Evolutionary conservation across 1,140 invertebrate genomes (phyloP).

Genomic region (Tribolium madens): DNA sequence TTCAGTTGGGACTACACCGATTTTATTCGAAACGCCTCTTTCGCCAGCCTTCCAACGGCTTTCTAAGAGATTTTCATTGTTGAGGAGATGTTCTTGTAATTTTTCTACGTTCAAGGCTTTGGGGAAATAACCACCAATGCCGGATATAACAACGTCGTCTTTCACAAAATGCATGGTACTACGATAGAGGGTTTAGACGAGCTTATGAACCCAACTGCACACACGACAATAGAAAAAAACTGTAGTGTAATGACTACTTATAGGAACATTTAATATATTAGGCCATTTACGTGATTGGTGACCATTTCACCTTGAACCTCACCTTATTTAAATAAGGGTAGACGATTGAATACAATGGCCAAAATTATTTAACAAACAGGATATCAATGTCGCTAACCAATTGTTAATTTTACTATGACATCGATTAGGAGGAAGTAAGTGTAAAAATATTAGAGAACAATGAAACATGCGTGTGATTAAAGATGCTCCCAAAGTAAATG

Average conservation of each 20-base stretch:
- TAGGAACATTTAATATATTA: not conserved
- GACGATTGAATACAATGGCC: not conserved
- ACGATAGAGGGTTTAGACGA: not conserved
- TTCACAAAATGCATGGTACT: constrained; percentile 45
- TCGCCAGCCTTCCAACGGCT: constrained; percentile 60
- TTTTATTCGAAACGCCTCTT: constrained; percentile 58
- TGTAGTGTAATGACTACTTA: not conserved
- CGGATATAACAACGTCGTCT: constrained; percentile 65
- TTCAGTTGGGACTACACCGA: constrained; percentile 56
- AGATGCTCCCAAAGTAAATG: no score
- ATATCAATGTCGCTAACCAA: not conserved
- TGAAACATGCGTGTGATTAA: no score
- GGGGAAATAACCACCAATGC: constrained; percentile 64
- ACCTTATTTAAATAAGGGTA: not conserved
- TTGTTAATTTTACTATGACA: not conserved
- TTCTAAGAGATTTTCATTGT: constrained; percentile 59
- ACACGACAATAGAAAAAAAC: not conserved
- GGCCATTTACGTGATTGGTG: not conserved
- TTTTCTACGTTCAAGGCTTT: constrained; percentile 61
- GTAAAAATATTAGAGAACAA: not conserved
- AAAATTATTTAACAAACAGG: not conserved
- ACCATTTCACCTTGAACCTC: not conserved
- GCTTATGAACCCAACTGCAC: not conserved
- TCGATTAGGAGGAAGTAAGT: no score
- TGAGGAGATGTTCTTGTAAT: constrained; percentile 61